Base-by-base conservation (phyloP, 2,888 invertebrate genomes). In the Taphrorychus bicolor region DNA sequence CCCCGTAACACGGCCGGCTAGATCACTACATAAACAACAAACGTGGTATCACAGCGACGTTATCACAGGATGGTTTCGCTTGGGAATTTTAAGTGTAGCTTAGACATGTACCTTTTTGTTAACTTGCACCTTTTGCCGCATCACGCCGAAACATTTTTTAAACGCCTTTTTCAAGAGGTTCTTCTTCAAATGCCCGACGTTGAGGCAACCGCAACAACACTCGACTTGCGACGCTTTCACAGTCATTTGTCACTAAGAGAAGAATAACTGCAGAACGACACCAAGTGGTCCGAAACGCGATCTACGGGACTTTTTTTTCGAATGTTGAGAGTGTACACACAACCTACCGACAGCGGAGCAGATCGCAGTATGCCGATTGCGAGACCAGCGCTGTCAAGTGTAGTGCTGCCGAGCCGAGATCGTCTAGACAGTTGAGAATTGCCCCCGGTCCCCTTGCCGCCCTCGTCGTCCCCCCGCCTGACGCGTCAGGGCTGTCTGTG, bases 41-140 rank as follows among this genome's bases (percentile, higher is more conserved):
- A 66, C 54, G n/a, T n/a, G n/a, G n/a, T 65, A 66, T 66, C 66
- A 66, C 66, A 60, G 60, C 57, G 60, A 49, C 22, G 45, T 66
- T 32, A 66, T 66, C 66, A 66, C 66, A 66, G 66, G 45, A 42
- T n/a, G 57, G 21, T 58, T 64, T 58, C 65, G 11, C 32, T 7
- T 32, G 7, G 32, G 3, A 3, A 32, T 9, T 32, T 32, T 9
- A 11, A 32, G 54, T 54, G 59, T 45, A 58, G 58, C 32, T 66
- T 66, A 56, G 16, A 54, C 49, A 59, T 64, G 73, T 81, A 82
- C 82, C 82, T 82, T 82, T 79, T 78, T 81, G 73, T 82, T 81
- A 73, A 79, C 71, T 56, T 79, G 77, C 67, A 82, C 74, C 76
- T 81, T 82, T 75, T 80, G 82, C 78, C 81, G 76, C 81, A 82